Evolutionary conservation across 2,888 invertebrate genomes (phyloP), one percentile per base, ranked within the genome.

Genomic region (Melitaea athalia): DNA sequence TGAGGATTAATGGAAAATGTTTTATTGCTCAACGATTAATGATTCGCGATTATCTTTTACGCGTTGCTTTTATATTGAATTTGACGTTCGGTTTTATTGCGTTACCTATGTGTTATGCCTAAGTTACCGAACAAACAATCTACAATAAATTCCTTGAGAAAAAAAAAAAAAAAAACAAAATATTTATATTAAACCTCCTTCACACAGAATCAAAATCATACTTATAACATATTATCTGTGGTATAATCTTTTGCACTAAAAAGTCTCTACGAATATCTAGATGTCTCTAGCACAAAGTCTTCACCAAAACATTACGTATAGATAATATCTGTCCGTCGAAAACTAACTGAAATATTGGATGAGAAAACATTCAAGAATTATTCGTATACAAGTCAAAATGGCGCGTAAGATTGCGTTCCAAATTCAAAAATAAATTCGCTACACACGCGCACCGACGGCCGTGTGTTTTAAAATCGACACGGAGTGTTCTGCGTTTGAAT

Each of bases 371-470:
- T 75, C 83, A 78, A 81, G 79, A 85, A 89, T 85, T 83, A 86
- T 86, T 84, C 83, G 83, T 79, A 81, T 83, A 83, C 85, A 84
- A 80, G 86, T 85, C 84, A 85, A 89, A 91, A 89, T 88, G 85
- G 89, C 86, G 89, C 84, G 85, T 85, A 87, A 90, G 89, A 88
- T 89, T 89, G 91, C 91, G 91, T 91, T 91, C 92, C 86, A 91
- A 88, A 90, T 92, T 90, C 92, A 91, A 92, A 92, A 92, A 92
- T 92, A 92, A 91, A 92, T 92, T 88, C 83, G 89, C 85, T 84
- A 85, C 86, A 84, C 88, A 68, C 43, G 79, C 85, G 82, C 85
- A 84, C 86, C 85, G 81, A 75, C 85, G 84, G 84, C 79, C 81
- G 78, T 83, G 84, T 80, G 87, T 89, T 91, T 91, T 90, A 90